Conservation (phyloP, 2,888 invertebrate genomes). For the Cosmorhoe ocellata region DNA sequence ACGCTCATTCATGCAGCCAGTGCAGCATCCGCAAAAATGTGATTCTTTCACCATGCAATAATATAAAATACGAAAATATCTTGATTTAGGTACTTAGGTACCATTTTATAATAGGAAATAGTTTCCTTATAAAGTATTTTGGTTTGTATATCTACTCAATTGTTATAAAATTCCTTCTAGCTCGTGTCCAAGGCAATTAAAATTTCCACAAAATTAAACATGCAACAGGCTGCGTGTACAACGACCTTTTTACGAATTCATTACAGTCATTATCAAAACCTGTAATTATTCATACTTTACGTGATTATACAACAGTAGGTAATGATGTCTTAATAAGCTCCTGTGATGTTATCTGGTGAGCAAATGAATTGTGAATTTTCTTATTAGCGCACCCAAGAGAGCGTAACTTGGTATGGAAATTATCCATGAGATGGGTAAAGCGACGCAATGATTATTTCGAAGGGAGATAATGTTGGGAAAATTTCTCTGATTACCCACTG, state of each 20-base stretch:
- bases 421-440: constrained; percentile 23
- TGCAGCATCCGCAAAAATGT: too few species aligned
- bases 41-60: too few species aligned
- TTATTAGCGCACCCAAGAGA: constrained; percentile 60
- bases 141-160: constrained; percentile 1
- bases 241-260: constrained; percentile 39
- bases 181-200: constrained; percentile 34
- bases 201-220: constrained; percentile 38
- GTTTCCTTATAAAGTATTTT: constrained; percentile 38
- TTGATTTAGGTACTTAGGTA: too few species aligned
- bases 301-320: constrained; percentile 57
- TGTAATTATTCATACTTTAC: constrained; percentile 51
- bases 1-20: too few species aligned
- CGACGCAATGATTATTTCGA: constrained; percentile 20
- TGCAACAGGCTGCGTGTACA: constrained; percentile 36
- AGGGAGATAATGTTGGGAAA: constrained; percentile 20
- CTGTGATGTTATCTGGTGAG: constrained; percentile 53
- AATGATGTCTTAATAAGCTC: constrained; percentile 59
- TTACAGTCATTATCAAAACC: constrained; percentile 44
- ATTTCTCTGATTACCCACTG: constrained; percentile 1
- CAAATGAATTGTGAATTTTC: constrained; percentile 67
- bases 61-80: too few species aligned
- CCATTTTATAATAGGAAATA: too few species aligned
- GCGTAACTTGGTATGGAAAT: constrained; percentile 47
- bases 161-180: constrained; percentile 28